Conservation (phyloP, 2,797 vertebrate genomes). For the Macropus fuliginosus region DNA sequence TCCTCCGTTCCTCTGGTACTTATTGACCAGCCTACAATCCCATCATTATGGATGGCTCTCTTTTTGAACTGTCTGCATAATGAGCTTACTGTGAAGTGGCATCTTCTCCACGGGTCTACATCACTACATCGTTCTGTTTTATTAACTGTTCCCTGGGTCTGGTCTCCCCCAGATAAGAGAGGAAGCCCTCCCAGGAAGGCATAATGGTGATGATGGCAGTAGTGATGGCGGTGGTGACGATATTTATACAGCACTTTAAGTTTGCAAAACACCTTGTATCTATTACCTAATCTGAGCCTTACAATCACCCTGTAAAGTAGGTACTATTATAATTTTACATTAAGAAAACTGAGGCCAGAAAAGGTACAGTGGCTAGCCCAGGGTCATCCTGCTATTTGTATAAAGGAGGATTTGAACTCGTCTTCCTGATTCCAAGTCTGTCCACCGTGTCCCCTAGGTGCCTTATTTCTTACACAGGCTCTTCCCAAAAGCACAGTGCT, state of each 20-base stretch:
- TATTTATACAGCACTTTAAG: background rate
- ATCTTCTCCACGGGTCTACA: slow-evolving; percentile 22
- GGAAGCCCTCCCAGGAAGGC: background rate
- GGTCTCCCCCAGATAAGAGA: background rate
- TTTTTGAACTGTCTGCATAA: slow-evolving; percentile 60
- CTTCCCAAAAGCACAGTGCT: background rate
- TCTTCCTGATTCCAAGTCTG: background rate
- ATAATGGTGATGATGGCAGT: background rate
- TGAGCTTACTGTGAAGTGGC: slow-evolving; percentile 17
- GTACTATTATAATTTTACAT: background rate
- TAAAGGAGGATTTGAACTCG: background rate
- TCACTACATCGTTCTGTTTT: background rate
- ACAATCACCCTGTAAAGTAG: background rate
- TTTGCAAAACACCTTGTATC: background rate
- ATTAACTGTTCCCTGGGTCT: slow-evolving; percentile 11
- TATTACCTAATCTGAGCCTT: background rate
- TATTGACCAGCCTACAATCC: slow-evolving; percentile 28
- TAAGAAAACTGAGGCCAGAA: background rate
- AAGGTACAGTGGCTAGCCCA: background rate
- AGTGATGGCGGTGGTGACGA: too few relatives aligned
- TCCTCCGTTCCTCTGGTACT: slow-evolving; percentile 32
- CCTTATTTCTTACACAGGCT: background rate
- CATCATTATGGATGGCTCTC: background rate
- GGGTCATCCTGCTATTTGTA: background rate
- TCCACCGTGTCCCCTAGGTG: background rate